Percentiles rank a stretch among this genome's conserved stretches.
These are phyloP conservation scores for Drosophila kanekoi DNA, from an alignment of 2,888 invertebrate genomes.

Conservation along the genomic window DNA sequence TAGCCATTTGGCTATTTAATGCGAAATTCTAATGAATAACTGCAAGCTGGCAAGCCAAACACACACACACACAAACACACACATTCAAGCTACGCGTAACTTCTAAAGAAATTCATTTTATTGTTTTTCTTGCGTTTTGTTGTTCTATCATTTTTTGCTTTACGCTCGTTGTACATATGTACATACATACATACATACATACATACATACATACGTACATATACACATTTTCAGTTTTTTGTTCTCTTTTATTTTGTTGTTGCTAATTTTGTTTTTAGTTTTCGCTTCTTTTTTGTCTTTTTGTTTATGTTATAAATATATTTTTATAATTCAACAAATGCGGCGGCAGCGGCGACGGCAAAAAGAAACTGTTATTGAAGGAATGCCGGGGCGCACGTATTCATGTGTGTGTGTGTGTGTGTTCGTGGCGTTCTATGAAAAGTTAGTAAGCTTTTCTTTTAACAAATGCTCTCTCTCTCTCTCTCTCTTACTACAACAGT, in stretches of 20 bases:
- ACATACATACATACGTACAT: not conserved
- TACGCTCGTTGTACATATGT: constrained; percentile 41
- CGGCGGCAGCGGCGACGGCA: constrained; percentile 33
- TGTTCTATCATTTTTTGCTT: constrained; percentile 19
- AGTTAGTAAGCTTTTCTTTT: constrained; percentile 44
- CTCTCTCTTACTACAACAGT: constrained; percentile 47
- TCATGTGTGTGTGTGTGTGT: not conserved
- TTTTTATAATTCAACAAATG: constrained; percentile 53
- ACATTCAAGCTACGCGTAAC: constrained; percentile 19
- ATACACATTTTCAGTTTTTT: constrained; percentile 14
- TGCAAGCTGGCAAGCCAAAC: constrained; percentile 13
- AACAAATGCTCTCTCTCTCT: constrained; percentile 55
- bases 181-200: not conserved
- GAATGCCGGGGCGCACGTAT: constrained; percentile 21
- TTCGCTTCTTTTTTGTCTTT: constrained; percentile 25
- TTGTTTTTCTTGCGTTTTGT: constrained; percentile 12
- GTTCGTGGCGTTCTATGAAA: constrained; percentile 14
- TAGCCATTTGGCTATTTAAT: constrained; percentile 1
- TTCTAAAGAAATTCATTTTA: constrained; percentile 30
- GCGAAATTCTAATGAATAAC: constrained; percentile 21
- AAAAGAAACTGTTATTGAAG: constrained; percentile 7
- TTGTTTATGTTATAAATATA: constrained; percentile 75
- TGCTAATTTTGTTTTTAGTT: constrained; percentile 45
- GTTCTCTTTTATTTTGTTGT: constrained; percentile 42
- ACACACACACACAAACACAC: not conserved